phyloP scores from a whole-genome alignment of 2,113 vertebrate species.

The Lonchura striata region DNA sequence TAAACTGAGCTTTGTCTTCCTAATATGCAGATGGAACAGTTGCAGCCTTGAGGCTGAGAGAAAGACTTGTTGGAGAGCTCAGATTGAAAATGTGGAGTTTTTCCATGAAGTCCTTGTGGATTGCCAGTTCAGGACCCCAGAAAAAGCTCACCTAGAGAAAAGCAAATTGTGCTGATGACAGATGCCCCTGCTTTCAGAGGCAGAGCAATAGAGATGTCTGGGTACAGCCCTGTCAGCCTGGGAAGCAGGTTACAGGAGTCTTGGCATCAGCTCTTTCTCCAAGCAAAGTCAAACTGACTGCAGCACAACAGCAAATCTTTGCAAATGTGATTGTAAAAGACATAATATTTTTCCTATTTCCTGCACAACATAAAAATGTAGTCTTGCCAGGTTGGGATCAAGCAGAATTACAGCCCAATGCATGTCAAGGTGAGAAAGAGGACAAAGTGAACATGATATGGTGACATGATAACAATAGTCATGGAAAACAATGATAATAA shows the following conservation, averaged over 20 bases:
- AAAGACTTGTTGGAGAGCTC: background rate
- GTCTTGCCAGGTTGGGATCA: background rate
- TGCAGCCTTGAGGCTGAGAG: background rate
- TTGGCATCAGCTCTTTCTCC: background rate
- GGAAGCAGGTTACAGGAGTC: background rate
- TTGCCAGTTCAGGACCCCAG: background rate
- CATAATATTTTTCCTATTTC: background rate
- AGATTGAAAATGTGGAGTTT: background rate
- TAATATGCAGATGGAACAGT: background rate
- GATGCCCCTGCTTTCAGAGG: background rate
- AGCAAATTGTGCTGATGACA: background rate
- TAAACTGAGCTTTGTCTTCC: background rate
- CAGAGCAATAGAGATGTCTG: background rate
- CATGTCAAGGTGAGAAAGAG: conserved; percentile 3
- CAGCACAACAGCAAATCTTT: background rate
- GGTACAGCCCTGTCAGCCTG: background rate
- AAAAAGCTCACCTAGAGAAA: background rate
- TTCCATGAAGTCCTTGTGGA: background rate
- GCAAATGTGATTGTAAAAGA: background rate
- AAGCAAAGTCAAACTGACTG: background rate
- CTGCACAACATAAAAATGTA: background rate
- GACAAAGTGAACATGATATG: background rate
- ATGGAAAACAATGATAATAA: conserved; percentile 14
- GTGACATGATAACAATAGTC: conserved; percentile 1
- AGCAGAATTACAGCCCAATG: background rate